Evolutionary conservation across 2,113 vertebrate species (phyloP).

Genomic region (Pteronura brasiliensis): DNA sequence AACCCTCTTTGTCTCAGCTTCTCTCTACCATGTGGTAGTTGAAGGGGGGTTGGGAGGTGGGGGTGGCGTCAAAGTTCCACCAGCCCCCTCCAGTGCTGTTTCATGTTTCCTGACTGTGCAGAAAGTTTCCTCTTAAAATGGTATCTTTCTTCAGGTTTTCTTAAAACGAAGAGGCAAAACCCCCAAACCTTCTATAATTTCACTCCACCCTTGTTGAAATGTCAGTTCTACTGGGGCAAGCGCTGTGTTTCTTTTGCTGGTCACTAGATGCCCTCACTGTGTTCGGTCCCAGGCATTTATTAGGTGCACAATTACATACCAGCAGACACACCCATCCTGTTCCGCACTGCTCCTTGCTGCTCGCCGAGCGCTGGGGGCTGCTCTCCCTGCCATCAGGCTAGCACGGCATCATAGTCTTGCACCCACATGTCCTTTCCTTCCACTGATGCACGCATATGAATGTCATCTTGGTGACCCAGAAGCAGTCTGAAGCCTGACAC

Average conservation of each 20-base stretch:
- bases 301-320: fast-evolving
- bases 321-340: background rate
- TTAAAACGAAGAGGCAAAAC: background rate
- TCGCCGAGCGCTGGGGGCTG: background rate
- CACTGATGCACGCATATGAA: background rate
- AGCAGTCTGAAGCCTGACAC: background rate
- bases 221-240: background rate
- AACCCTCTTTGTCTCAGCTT: background rate
- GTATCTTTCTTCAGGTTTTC: background rate
- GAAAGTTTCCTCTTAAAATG: background rate
- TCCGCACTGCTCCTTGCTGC: background rate
- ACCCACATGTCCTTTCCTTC: background rate
- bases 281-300: background rate
- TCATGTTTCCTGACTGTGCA: background rate
- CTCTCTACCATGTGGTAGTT: fast-evolving
- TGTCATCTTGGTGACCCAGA: background rate
- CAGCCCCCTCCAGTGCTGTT: background rate
- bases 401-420: fast-evolving
- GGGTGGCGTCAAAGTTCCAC: no score
- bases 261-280: background rate
- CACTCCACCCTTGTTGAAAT: background rate
- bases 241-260: background rate
- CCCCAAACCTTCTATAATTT: background rate
- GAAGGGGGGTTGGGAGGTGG: no score
- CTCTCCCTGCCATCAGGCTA: background rate